Conservation (phyloP, 1,140 invertebrate genomes). For the Megalonaias nervosa region DNA sequence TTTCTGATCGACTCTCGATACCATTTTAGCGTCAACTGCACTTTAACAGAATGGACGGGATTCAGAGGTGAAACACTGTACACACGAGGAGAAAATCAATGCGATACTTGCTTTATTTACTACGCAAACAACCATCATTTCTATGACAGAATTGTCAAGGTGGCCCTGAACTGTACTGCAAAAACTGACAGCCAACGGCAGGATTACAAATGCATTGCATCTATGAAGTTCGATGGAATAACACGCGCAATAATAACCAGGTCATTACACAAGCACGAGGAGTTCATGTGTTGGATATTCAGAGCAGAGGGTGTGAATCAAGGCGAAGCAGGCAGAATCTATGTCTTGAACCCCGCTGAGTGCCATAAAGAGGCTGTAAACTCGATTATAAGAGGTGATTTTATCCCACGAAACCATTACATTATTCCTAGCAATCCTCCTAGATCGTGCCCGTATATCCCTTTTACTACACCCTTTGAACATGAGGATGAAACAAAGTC, state of each 20-base stretch:
- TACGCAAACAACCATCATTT: neutral
- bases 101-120: constrained; percentile 32
- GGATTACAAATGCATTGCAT: constrained; percentile 44
- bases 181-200: constrained; percentile 7
- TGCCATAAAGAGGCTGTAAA: constrained; percentile 21
- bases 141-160: neutral
- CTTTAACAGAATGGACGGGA: constrained; percentile 2
- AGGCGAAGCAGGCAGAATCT: constrained; percentile 6
- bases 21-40: constrained; percentile 23
- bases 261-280: constrained; percentile 22
- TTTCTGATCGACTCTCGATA: constrained; percentile 18
- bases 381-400: neutral
- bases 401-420: neutral
- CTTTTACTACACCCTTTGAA: too few relatives aligned
- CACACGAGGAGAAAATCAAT: constrained; percentile 20
- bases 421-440: neutral
- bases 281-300: constrained; percentile 47
- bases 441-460: constrained; percentile 6
- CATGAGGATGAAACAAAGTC: too few relatives aligned
- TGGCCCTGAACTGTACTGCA: constrained; percentile 27
- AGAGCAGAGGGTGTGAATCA: constrained; percentile 12
- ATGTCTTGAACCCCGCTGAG: constrained; percentile 16
- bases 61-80: neutral
- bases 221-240: constrained; percentile 39
- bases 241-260: constrained; percentile 39